Evolutionary conservation across 2,113 vertebrate species (phyloP), one percentile per base, ranked within the genome.

Genomic region (Hippocampus guttulatus): DNA sequence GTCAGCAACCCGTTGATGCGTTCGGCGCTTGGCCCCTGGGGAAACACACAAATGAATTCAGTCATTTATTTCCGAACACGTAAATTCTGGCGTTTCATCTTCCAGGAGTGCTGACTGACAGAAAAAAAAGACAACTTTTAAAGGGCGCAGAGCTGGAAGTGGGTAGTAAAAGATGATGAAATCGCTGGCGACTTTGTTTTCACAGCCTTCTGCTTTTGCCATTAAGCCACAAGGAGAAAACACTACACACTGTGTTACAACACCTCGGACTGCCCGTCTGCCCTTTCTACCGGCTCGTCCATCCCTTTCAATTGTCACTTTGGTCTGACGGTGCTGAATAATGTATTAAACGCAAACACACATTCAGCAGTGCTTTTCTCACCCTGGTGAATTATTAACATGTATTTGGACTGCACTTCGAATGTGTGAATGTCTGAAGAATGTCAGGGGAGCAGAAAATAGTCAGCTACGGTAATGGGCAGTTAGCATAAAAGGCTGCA

Each of bases 1-100:
- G 95, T 74, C 63, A 98, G 81, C 55, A 98, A 90, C 5, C 96
- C 96, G 0, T 98, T 98, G 33, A 95, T 72, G 41, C 91, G 94
- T 80, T 94, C 92, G 0, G 88, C 92, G 55, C 83, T 92, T 1
- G 96, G 96, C 3, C 91, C 92, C 96, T 98, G 87, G 38, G 75
- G 78, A 84, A 11, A 14, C 58, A 16, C 55, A 7, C 58, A 30
- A 76, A 38, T 75, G 51, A 38, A 43, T 41, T 75, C 38, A 57
- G 61, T 21, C 12, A 60, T 69, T 5, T 2, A 21, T 16, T n/a
- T 64, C 21, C 54, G 33, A 67, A 40, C 47, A 1, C 61, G 21
- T 60, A 71, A 64, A 23, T 70, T 64, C 18, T 23, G 8, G 9
- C 27, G 68, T 64, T 70, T 77, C 55, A 25, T 74, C 67, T 76